These are phyloP conservation scores for Dasyornis broadbenti DNA, from an alignment of 2,113 vertebrate genomes.

Conservation along the genomic window DNA sequence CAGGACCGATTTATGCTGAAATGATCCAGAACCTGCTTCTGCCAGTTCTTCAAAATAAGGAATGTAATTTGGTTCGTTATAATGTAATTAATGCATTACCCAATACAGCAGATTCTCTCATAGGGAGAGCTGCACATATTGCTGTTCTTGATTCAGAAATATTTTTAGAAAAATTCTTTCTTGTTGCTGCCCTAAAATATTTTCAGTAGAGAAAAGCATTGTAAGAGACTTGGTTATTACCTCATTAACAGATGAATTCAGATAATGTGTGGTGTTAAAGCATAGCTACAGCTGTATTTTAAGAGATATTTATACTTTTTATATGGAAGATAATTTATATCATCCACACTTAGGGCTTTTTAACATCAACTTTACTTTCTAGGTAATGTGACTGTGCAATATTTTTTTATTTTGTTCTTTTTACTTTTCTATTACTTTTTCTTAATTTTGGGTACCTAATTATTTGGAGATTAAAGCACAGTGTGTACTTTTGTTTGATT, in stretches of 20 bases:
- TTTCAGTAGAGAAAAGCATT: conserved; percentile 84
- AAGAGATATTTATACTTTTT: conserved; percentile 84
- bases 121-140: conserved; percentile 96
- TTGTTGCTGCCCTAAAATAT: conserved; percentile 95
- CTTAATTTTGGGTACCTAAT: conserved; percentile 75
- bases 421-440: conserved; percentile 90
- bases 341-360: conserved; percentile 76
- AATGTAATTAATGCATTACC: conserved; percentile 96
- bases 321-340: conserved; percentile 85
- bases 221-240: conserved; percentile 82
- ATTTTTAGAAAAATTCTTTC: conserved; percentile 99
- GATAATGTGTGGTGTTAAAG: conserved; percentile 77
- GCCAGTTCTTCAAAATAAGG: conserved; percentile 93
- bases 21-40: conserved; percentile 98
- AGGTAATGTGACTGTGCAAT: conserved; percentile 83
- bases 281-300: conserved; percentile 80
- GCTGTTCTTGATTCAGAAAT: conserved; percentile 99
- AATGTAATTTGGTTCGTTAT: conserved; percentile 94
- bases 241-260: conserved; percentile 84
- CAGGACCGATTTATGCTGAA: conserved; percentile 96
- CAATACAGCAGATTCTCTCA: conserved; percentile 97
- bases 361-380: conserved; percentile 80
- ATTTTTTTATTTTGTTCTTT: conserved; percentile 81
- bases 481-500: conserved; percentile 49
- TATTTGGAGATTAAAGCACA: conserved; percentile 70